Evolutionary conservation across 2,888 invertebrate species (phyloP).

Genomic region (Dorcus parallelipipedus): DNA sequence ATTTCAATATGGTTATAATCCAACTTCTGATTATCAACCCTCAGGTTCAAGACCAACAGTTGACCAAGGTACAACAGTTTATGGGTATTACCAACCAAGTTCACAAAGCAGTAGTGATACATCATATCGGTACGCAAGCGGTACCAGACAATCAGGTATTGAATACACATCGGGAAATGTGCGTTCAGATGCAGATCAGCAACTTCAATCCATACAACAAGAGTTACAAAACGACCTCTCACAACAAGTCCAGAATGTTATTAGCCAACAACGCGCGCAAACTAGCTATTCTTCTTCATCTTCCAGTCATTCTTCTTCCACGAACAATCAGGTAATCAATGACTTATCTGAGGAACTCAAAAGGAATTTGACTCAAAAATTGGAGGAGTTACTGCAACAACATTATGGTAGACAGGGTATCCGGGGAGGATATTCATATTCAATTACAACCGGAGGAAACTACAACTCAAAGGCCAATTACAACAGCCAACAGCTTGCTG

Average conservation of each 20-base stretch:
- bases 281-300: slow-evolving; percentile 9
- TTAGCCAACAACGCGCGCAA: slow-evolving; percentile 23
- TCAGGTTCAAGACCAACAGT: not conserved
- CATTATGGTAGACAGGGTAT: slow-evolving; percentile 28
- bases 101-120: slow-evolving; percentile 4
- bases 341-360: slow-evolving; percentile 41
- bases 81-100: slow-evolving; percentile 3
- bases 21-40: not conserved
- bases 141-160: slow-evolving; percentile 5
- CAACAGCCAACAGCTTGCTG: slow-evolving; percentile 32
- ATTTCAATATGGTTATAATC: slow-evolving; percentile 1
- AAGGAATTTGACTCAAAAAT: slow-evolving; percentile 40
- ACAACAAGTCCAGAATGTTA: slow-evolving; percentile 38
- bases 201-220: slow-evolving; percentile 22
- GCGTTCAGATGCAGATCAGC: not conserved
- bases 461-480: slow-evolving; percentile 29
- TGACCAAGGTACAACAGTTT: not conserved
- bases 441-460: slow-evolving; percentile 24
- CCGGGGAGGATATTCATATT: slow-evolving; percentile 28
- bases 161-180: slow-evolving; percentile 11
- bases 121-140: not conserved
- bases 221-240: slow-evolving; percentile 31
- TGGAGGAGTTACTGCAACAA: slow-evolving; percentile 32
- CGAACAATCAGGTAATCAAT: slow-evolving; percentile 33
- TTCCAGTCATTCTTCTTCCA: slow-evolving; percentile 20